Evolutionary conservation across 2,113 vertebrate species (phyloP).

Genomic region (Pogona vitticeps): DNA sequence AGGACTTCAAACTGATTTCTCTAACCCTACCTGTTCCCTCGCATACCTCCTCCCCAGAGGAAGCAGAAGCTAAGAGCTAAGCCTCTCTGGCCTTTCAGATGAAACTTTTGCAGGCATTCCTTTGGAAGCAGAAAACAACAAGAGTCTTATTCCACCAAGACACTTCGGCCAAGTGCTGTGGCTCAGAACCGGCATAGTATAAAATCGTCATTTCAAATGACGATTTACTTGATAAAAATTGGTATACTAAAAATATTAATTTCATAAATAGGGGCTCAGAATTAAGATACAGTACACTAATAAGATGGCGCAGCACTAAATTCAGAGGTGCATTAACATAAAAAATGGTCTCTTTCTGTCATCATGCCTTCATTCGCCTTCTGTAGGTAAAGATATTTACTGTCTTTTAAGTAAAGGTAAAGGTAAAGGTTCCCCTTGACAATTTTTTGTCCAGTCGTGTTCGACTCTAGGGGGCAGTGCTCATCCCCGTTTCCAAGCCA

Average conservation of each 20-base stretch:
- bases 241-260: background rate
- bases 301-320: background rate
- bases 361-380: background rate
- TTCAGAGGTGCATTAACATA: background rate
- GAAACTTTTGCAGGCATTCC: background rate
- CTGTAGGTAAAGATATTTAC: background rate
- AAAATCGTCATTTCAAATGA: background rate
- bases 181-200: background rate
- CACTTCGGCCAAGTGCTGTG: background rate
- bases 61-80: conserved; percentile 4
- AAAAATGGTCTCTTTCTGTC: background rate
- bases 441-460: too few species aligned
- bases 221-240: background rate
- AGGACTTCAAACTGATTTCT: conserved; percentile 19
- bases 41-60: background rate
- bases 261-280: background rate
- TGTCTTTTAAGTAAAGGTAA: too few species aligned
- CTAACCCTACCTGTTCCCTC: background rate
- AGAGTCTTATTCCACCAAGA: background rate
- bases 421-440: too few species aligned
- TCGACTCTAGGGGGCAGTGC: too few species aligned
- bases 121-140: background rate
- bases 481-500: too few species aligned
- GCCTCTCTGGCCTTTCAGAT: background rate
- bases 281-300: background rate